Evolutionary conservation across 2,888 invertebrate species (phyloP).

Genomic region (Drosophila colorata): DNA sequence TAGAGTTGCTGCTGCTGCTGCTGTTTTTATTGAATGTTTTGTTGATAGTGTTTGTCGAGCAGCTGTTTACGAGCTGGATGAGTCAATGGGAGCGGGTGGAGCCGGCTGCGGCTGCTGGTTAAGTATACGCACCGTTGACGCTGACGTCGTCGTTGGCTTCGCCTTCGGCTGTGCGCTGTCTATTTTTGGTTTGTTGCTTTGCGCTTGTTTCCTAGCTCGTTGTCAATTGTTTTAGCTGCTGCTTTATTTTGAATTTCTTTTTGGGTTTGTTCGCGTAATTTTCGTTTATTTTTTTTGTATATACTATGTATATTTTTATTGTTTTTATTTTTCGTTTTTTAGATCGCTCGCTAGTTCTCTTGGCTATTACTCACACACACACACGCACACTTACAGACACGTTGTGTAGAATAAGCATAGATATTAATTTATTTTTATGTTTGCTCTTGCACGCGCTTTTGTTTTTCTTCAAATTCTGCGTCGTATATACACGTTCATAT

Average conservation of each 20-base stretch:
- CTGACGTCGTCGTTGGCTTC: constrained; percentile 25
- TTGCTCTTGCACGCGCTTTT: constrained; percentile 57
- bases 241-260: constrained; percentile 16
- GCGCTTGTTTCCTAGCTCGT: constrained; percentile 48
- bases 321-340: constrained; percentile 49
- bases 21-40: constrained; percentile 15
- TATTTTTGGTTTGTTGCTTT: constrained; percentile 80
- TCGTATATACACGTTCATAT: constrained; percentile 21
- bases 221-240: constrained; percentile 44
- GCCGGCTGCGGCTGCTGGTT: constrained; percentile 20
- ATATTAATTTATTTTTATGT: constrained; percentile 62
- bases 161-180: constrained; percentile 39
- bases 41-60: constrained; percentile 36
- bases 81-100: constrained; percentile 52
- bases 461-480: constrained; percentile 39
- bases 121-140: constrained; percentile 71
- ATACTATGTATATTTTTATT: constrained; percentile 5
- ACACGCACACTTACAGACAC: constrained; percentile 17
- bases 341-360: constrained; percentile 73
- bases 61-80: constrained; percentile 56
- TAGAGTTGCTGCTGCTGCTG: constrained; percentile 28
- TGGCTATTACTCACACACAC: constrained; percentile 55
- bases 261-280: constrained; percentile 63
- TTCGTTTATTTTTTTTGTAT: constrained; percentile 59
- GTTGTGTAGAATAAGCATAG: constrained; percentile 37